Evolutionary conservation across 2,797 vertebrate species (phyloP), one percentile per base, ranked within the genome.

Genomic region (Neosilurus mollespiculum): DNA sequence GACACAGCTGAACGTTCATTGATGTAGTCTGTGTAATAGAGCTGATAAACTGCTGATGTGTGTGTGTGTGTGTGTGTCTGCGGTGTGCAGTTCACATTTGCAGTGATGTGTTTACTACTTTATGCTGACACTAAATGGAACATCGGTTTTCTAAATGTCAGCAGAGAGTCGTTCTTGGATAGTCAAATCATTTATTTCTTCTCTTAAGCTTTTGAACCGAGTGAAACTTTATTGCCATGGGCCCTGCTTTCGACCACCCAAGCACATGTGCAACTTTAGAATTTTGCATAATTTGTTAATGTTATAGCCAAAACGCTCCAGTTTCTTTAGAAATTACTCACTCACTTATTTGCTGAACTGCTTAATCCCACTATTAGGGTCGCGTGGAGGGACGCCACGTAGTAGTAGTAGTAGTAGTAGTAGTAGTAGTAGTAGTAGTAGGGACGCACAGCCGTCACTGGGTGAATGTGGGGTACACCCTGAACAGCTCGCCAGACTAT

Each of bases 11-110:
- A 30, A 76, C 86, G 88, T 84, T 58, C 80, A 85, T 11, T 67
- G 82, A 72, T 78, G 82, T 80, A 26, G 85, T 88, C 67, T 82
- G 88, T 81, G 89, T 87, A 87, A 86, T 61, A 76, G 90, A 86
- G 89, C 86, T 53, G 43, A 86, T 86, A 82, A 89, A 89, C 79
- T 81, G 85, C 83, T 80, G 84, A 30, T 85, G 69, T 62, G 8
- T 9, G 49, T 79, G 9, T 75, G 26, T 78, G 69, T 81, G 56
- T 30, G 86, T 61, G n/a, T 53, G n/a, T 83, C 14, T 8, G 58
- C 79, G 51, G 62, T 26, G 24, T 66, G 51, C 67, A 26, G 71
- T 58, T 53, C 24, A 59, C 65, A 61, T 78, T 30, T 85, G 66
- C 83, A 26, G 20, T 51, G 65, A 76, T 79, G 49, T 76, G 34